phyloP scores from a whole-genome alignment of 2,113 vertebrate genomes.

The Semnornis frantzii region DNA sequence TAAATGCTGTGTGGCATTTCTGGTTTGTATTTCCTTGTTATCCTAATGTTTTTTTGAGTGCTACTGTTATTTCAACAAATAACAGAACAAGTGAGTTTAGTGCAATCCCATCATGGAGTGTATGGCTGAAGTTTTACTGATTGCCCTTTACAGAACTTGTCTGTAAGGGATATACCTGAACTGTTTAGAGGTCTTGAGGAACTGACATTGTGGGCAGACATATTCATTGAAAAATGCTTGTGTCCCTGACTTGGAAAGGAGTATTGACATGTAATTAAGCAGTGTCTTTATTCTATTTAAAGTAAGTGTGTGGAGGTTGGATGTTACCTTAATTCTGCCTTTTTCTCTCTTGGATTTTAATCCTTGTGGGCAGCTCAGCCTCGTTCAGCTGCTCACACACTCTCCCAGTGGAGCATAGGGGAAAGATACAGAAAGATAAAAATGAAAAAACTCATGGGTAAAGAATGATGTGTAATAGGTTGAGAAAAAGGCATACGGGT shows the following conservation, averaged over 20 bases:
- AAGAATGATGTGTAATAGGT: too few relatives aligned
- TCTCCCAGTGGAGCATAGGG: fast-evolving
- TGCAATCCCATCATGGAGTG: neutral
- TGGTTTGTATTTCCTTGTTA: neutral
- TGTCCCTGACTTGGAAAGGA: neutral
- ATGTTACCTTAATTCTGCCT: neutral
- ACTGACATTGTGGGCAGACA: neutral
- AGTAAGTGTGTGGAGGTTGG: neutral
- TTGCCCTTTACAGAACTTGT: neutral
- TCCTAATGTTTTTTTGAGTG: neutral
- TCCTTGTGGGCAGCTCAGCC: neutral
- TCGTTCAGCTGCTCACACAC: fast-evolving
- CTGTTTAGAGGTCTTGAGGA: neutral
- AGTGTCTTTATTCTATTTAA: neutral
- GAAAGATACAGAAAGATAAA: neutral
- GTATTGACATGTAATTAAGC: neutral
- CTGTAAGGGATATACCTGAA: neutral
- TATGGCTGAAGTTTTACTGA: neutral
- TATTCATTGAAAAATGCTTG: neutral
- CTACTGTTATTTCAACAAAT: neutral
- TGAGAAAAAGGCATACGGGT: too few relatives aligned
- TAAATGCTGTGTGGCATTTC: neutral
- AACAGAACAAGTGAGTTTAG: neutral
- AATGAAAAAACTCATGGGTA: neutral
- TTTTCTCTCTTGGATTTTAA: neutral